These are phyloP conservation scores for Origma solitaria DNA, from an alignment of 2,113 vertebrate genomes.

Conservation along the genomic window DNA sequence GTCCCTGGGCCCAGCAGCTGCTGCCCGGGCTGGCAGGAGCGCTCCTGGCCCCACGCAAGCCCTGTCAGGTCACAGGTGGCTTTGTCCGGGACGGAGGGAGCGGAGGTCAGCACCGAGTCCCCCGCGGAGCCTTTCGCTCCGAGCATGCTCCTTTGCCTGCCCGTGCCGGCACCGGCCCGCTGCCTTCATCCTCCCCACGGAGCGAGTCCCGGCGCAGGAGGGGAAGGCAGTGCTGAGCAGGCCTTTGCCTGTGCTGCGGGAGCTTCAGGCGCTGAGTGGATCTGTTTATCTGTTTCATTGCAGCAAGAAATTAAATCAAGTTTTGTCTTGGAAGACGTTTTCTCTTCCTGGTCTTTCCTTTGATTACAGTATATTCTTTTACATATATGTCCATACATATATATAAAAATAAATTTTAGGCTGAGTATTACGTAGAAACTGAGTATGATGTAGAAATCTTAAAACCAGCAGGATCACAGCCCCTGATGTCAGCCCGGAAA, in stretches of 20 bases:
- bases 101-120: background rate
- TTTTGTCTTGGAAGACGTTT: background rate
- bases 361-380: background rate
- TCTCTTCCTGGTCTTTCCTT: background rate
- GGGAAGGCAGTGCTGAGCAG: background rate
- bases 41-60: background rate
- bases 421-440: background rate
- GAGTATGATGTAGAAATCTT: background rate
- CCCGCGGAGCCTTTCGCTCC: background rate
- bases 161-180: fast-evolving
- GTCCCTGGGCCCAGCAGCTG: background rate
- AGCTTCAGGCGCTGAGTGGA: background rate
- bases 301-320: background rate
- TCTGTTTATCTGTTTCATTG: background rate
- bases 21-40: background rate
- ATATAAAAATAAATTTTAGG: background rate
- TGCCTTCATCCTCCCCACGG: background rate
- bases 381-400: too few species aligned
- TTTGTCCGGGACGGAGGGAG: background rate
- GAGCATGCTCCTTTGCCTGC: background rate
- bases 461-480: background rate
- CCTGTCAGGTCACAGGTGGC: fast-evolving
- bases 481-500: background rate
- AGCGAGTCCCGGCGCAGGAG: fast-evolving
- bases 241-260: background rate